phyloP scores from a whole-genome alignment of 2,113 vertebrate genomes.

The Callocephalon fimbriatum region DNA sequence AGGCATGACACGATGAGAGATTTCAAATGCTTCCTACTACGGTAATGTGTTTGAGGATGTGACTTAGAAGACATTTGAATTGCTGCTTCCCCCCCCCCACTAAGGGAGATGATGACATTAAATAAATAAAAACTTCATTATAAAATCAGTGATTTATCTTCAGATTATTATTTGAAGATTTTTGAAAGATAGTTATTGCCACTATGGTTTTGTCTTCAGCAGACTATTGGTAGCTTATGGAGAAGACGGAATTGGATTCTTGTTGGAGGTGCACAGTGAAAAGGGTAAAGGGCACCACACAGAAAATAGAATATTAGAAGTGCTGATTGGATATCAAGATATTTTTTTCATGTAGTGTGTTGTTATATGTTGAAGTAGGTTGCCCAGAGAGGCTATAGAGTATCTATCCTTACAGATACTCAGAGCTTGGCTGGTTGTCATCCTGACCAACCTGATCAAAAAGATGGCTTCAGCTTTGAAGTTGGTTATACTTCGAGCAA shows the following conservation, averaged over 20 bases:
- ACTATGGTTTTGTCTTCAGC: not conserved
- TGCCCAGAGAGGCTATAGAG: not conserved
- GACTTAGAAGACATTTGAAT: not conserved
- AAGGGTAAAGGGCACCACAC: not conserved
- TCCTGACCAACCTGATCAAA: not conserved
- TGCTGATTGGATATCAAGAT: not conserved
- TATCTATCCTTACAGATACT: not conserved
- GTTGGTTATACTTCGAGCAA: not conserved
- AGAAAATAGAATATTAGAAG: not conserved
- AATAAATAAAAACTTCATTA: not conserved
- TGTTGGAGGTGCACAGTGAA: not conserved
- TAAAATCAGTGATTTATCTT: not conserved
- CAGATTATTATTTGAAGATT: not conserved
- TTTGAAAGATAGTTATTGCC: not conserved
- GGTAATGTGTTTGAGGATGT: not conserved
- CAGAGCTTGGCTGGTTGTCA: not conserved
- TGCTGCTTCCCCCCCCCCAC: rapidly evolving
- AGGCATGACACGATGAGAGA: not conserved
- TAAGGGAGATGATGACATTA: not conserved
- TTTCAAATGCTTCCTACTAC: not conserved
- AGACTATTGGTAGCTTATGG: not conserved
- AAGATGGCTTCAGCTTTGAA: not conserved
- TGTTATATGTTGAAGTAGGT: not conserved
- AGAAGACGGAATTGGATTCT: not conserved
- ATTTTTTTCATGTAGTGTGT: not conserved